phyloP scores from a whole-genome alignment of 2,797 vertebrate species.

The Echeneis naucrates region DNA sequence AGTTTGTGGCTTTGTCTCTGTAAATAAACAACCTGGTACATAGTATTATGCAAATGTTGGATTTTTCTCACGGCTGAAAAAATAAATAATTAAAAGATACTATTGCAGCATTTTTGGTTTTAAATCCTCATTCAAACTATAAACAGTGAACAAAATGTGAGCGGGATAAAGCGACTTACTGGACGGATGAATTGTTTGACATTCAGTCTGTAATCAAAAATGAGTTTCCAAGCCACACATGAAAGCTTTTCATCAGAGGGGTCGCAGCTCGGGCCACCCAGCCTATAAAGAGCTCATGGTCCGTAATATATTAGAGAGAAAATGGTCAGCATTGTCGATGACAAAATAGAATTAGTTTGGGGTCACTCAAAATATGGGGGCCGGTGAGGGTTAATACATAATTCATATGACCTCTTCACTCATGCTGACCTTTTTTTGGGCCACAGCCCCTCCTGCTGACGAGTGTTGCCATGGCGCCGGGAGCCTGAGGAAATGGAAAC shows the following conservation, averaged over 20 bases:
- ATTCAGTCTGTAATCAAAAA: slow-evolving; percentile 39
- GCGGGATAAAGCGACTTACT: not conserved
- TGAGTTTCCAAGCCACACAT: slow-evolving; percentile 56
- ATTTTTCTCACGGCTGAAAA: too few relatives aligned
- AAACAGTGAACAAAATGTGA: slow-evolving; percentile 1
- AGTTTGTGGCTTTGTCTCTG: not conserved
- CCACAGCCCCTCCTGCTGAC: slow-evolving; percentile 16
- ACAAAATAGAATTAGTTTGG: slow-evolving; percentile 53
- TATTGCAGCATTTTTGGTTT: too few relatives aligned
- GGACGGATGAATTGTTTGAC: slow-evolving; percentile 8
- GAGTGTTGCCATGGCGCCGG: slow-evolving; percentile 61
- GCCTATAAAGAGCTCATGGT: slow-evolving; percentile 50
- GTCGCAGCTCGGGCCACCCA: slow-evolving; percentile 30
- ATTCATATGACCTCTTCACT: slow-evolving; percentile 78
- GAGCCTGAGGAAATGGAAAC: slow-evolving; percentile 73
- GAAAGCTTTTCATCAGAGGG: slow-evolving; percentile 43
- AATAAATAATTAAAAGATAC: too few relatives aligned
- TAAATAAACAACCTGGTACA: too few relatives aligned
- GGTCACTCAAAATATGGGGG: slow-evolving; percentile 56
- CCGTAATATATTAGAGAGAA: slow-evolving; percentile 47
- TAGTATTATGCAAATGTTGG: too few relatives aligned
- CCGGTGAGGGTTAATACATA: slow-evolving; percentile 71
- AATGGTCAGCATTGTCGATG: slow-evolving; percentile 57
- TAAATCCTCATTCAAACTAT: not conserved
- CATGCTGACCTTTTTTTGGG: slow-evolving; percentile 49